Evolutionary conservation across 2,888 invertebrate species (phyloP), one percentile per base, ranked within the genome.

Genomic region (Conchocele bisecta): DNA sequence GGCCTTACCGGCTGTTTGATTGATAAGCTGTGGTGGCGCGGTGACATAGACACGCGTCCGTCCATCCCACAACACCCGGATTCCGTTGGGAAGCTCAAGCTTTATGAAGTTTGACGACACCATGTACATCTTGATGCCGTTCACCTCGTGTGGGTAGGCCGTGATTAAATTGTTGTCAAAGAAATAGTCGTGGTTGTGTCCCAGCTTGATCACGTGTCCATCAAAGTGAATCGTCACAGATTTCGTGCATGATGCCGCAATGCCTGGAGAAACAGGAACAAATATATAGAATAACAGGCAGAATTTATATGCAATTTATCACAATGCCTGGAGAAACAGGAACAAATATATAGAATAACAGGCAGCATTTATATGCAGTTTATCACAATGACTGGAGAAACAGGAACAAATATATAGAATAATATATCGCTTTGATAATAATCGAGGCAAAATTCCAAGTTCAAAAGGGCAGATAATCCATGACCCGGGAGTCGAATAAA

Each of bases 51-150:
- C 86, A 39, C 87, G 63, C 5, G 86, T 87, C 17, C 82, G 67
- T 6, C 87, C 86, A 57, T 88, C 87, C 88, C 87, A 88, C 22
- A 87, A 66, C 6, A 87, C 75, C n/a, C 79, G 76, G 41, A 87
- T 71, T 24, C 87, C 87, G 28, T 95, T 95, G 0, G 94, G 94
- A 48, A 97, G 92, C 89, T 95, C 94, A 6, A 95, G 95, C 85
- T 89, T 93, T 65, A 95, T 85, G 85, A 95, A 95, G 41, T 96
- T 93, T 0, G 96, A 96, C 1, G 97, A 97, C 0, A 95, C 95
- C 58, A 94, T 93, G 44, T 95, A 93, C 53, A 97, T 94, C 73
- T 93, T 93, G 3, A 95, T 92, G 13, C 93, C 94, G 0, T 77
- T 61, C 15, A 65, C 63, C 15, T 81, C 69, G 56, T 82, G 84